These are phyloP conservation scores for Tortrix viridana DNA, from an alignment of 2,888 invertebrate species.

Conservation along the genomic window DNA sequence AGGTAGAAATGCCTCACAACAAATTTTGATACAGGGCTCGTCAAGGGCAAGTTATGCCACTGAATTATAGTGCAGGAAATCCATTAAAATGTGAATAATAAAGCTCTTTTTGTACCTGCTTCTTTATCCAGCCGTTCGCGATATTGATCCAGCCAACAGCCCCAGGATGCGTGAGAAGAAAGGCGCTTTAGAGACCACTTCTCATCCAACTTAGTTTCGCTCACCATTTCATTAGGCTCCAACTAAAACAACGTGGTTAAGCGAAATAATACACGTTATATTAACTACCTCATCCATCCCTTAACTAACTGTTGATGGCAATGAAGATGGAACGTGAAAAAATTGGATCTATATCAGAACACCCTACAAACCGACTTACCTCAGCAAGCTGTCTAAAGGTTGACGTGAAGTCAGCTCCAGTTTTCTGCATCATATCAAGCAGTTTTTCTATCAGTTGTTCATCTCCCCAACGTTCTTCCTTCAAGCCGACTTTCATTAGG, in stretches of 20 bases:
- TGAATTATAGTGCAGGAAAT: too few species aligned
- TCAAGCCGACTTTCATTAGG: constrained; percentile 82
- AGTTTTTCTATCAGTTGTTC: constrained; percentile 80
- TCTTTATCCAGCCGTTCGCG: constrained; percentile 74
- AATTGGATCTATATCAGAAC: too few species aligned
- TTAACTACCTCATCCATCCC: too few species aligned
- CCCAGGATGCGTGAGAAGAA: constrained; percentile 74
- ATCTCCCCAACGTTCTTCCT: constrained; percentile 75
- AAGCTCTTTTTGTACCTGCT: constrained; percentile 55
- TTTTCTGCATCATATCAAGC: constrained; percentile 85
- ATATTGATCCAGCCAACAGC: constrained; percentile 78
- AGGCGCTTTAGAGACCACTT: constrained; percentile 82
- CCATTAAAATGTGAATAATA: too few species aligned
- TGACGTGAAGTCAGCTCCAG: constrained; percentile 86
- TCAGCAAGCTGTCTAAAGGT: constrained; percentile 84
- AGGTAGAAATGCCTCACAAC: too few species aligned
- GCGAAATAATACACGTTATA: too few species aligned
- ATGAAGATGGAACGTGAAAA: too few species aligned
- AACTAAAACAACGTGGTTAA: constrained; percentile 49
- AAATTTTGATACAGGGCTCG: too few species aligned
- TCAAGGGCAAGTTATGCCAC: too few species aligned
- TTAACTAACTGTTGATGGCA: too few species aligned
- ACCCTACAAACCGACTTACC: constrained; percentile 47
- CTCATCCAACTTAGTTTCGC: constrained; percentile 62
- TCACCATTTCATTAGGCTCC: constrained; percentile 71